These are phyloP conservation scores for Anorthoa munda DNA, from an alignment of 2,888 invertebrate genomes.

Conservation along the genomic window DNA sequence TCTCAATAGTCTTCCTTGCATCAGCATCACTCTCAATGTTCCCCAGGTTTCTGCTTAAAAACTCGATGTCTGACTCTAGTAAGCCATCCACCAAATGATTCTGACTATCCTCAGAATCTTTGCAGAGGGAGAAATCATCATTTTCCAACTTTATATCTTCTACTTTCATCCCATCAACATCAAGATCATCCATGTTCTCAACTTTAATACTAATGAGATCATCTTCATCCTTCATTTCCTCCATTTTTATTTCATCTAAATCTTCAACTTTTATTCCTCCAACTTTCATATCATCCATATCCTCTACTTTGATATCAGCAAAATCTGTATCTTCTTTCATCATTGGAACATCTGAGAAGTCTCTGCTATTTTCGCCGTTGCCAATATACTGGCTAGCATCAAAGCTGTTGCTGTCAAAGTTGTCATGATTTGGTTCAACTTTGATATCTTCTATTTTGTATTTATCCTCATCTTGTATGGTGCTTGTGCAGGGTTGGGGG, in stretches of 20 bases:
- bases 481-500: conserved; percentile 84
- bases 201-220: conserved; percentile 84
- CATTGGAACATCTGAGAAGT: conserved; percentile 83
- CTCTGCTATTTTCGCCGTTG: conserved; percentile 81
- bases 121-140: conserved; percentile 85
- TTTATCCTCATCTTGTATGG: conserved; percentile 79
- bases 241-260: conserved; percentile 84
- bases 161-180: conserved; percentile 84
- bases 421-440: conserved; percentile 81
- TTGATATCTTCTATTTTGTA: conserved; percentile 84
- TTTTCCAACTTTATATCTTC: conserved; percentile 87
- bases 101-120: conserved; percentile 82
- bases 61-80: conserved; percentile 88
- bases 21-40: conserved; percentile 90
- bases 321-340: conserved; percentile 86
- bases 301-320: conserved; percentile 88
- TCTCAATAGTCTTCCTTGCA: conserved; percentile 89
- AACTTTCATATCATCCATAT: conserved; percentile 88
- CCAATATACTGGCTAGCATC: conserved; percentile 85
- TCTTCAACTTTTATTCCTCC: conserved; percentile 87
- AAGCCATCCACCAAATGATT: conserved; percentile 86
- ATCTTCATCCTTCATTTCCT: conserved; percentile 86
- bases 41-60: conserved; percentile 87
- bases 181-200: conserved; percentile 84
- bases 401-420: conserved; percentile 82